A percentile compares a stretch with the other conserved stretches of the same genome.
phyloP scores from a whole-genome alignment of 1,140 invertebrate species.

The Thaumetopoea pityocampa region DNA sequence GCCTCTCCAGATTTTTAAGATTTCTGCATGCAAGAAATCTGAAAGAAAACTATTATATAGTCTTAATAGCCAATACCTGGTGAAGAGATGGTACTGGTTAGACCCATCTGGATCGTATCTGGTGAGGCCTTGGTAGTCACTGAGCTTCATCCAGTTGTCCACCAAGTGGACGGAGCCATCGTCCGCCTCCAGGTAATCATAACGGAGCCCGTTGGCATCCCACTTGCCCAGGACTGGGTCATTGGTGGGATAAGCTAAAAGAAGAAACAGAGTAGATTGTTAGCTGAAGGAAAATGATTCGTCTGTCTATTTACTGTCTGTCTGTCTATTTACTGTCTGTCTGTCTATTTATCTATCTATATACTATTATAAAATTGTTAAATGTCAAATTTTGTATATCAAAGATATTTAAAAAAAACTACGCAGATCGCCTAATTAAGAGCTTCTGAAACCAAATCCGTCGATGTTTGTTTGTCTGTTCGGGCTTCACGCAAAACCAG shows the following conservation, averaged over 20 bases:
- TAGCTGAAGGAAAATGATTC: no score
- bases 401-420: no score
- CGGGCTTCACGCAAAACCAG: no score
- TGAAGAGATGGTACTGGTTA: slow-evolving; percentile 28
- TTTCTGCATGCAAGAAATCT: background rate
- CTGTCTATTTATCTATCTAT: no score
- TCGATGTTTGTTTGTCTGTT: no score
- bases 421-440: no score
- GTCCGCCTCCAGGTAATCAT: slow-evolving; percentile 18
- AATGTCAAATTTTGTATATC: no score
- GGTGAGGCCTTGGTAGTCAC: slow-evolving; percentile 13
- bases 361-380: no score
- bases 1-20: no score
- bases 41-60: background rate
- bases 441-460: no score
- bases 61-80: slow-evolving; percentile 15
- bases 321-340: no score
- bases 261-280: background rate
- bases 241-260: slow-evolving; percentile 16
- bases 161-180: slow-evolving; percentile 14
- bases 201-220: slow-evolving; percentile 14
- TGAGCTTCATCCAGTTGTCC: slow-evolving; percentile 26
- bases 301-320: no score
- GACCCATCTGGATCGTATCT: slow-evolving; percentile 19
- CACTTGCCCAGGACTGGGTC: slow-evolving; percentile 18